phyloP scores from a whole-genome alignment of 2,888 invertebrate genomes.

The Sinodicranocentrus sp. region DNA sequence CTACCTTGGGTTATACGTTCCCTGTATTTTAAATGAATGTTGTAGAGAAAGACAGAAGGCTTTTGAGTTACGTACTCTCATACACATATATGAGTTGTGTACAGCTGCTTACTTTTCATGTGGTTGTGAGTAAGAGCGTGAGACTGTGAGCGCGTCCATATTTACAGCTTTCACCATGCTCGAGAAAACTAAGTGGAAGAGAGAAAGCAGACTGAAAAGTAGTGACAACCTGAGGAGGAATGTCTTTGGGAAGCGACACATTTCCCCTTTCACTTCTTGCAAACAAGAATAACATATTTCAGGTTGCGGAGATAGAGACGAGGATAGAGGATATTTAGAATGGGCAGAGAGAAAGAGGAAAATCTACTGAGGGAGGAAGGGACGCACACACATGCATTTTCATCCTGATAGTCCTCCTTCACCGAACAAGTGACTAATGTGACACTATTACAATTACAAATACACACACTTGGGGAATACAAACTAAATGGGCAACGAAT shows the following conservation, averaged over 20 bases:
- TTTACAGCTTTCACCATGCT: conserved; percentile 41
- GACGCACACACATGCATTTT: background rate
- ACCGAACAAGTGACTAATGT: conserved; percentile 65
- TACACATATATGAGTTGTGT: conserved; percentile 31
- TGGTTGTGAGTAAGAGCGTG: background rate
- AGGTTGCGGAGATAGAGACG: conserved; percentile 1
- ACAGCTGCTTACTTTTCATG: conserved; percentile 30
- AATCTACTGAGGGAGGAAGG: background rate
- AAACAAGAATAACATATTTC: conserved; percentile 54
- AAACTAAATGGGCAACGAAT: conserved; percentile 58
- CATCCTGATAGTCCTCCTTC: conserved; percentile 8
- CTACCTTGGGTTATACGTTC: conserved; percentile 46
- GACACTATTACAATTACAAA: conserved; percentile 67
- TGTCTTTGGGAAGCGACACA: conserved; percentile 68
- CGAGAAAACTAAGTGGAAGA: conserved; percentile 1
- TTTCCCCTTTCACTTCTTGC: conserved; percentile 61
- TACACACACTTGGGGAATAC: conserved; percentile 67
- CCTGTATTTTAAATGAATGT: background rate
- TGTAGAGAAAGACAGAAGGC: background rate
- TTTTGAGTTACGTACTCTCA: too few relatives aligned
- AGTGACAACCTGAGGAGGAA: conserved; percentile 67
- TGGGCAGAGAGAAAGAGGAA: background rate
- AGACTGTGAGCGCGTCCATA: conserved; percentile 6
- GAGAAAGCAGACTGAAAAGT: conserved; percentile 24
- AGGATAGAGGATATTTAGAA: background rate